phyloP scores from a whole-genome alignment of 2,888 invertebrate species.

The Lacanobia wlatinum region DNA sequence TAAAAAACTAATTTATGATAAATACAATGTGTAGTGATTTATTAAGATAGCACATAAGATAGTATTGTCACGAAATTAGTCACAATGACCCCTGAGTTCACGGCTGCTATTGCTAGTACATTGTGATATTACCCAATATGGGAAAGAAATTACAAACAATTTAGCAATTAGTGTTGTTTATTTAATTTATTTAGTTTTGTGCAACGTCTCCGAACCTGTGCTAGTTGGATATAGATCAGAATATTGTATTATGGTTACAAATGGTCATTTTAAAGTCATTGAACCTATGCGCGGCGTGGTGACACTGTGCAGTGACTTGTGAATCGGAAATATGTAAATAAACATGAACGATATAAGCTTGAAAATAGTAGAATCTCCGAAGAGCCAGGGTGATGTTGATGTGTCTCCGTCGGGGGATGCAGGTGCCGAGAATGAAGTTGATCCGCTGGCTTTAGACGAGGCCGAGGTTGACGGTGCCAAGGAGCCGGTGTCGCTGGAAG shows the following conservation, averaged over 20 bases:
- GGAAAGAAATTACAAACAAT: constrained; percentile 81
- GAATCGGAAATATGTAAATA: constrained; percentile 90
- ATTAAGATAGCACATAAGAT: constrained; percentile 51
- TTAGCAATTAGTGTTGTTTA: constrained; percentile 70
- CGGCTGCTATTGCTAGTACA: constrained; percentile 83
- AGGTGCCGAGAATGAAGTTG: constrained; percentile 80
- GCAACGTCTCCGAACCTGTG: constrained; percentile 45
- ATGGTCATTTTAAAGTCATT: constrained; percentile 83
- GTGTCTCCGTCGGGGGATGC: constrained; percentile 77
- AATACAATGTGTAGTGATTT: constrained; percentile 63
- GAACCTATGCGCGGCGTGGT: constrained; percentile 85
- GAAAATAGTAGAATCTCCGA: constrained; percentile 87
- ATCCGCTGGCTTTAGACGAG: constrained; percentile 84
- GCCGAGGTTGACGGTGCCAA: constrained; percentile 70
- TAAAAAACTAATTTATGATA: constrained; percentile 46
- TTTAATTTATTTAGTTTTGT: constrained; percentile 58
- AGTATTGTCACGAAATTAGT: constrained; percentile 72
- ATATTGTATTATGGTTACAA: constrained; percentile 73
- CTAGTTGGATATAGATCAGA: constrained; percentile 58
- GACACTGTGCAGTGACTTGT: constrained; percentile 82
- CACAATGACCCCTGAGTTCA: constrained; percentile 84
- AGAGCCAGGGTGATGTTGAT: constrained; percentile 78
- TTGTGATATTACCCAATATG: constrained; percentile 84
- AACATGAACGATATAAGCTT: constrained; percentile 90
- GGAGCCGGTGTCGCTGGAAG: constrained; percentile 69